Percentiles rank a stretch among this genome's conserved stretches.
These are phyloP conservation scores for Rhinichthys klamathensis DNA, from an alignment of 2,113 vertebrate species.

Conservation along the genomic window DNA sequence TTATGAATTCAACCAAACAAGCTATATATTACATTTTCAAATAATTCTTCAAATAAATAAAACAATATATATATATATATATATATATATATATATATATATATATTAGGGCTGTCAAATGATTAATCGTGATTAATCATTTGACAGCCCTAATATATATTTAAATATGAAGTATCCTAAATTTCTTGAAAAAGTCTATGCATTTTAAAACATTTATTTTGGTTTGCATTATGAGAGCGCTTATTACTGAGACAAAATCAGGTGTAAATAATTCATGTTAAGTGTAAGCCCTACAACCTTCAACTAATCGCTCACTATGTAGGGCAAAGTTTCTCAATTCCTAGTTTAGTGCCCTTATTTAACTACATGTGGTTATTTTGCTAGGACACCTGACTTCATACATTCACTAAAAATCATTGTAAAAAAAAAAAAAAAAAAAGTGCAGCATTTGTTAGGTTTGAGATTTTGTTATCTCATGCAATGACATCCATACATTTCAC, in stretches of 20 bases:
- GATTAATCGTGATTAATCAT: too few species aligned
- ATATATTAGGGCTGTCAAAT: too few species aligned
- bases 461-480: neutral
- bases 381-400: neutral
- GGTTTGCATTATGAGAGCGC: neutral
- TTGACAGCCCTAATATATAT: too few species aligned
- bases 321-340: neutral
- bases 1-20: neutral
- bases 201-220: neutral
- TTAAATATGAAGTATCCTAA: neutral
- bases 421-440: too few species aligned
- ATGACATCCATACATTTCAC: neutral
- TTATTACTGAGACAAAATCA: neutral
- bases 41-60: neutral
- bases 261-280: neutral
- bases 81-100: too few species aligned
- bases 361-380: neutral
- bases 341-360: neutral
- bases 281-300: neutral
- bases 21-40: neutral
- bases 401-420: neutral
- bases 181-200: neutral
- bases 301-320: neutral
- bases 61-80: neutral
- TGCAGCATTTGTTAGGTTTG: too few species aligned